Base-by-base conservation (phyloP, 2,113 vertebrate genomes). In the Micromys minutus region DNA sequence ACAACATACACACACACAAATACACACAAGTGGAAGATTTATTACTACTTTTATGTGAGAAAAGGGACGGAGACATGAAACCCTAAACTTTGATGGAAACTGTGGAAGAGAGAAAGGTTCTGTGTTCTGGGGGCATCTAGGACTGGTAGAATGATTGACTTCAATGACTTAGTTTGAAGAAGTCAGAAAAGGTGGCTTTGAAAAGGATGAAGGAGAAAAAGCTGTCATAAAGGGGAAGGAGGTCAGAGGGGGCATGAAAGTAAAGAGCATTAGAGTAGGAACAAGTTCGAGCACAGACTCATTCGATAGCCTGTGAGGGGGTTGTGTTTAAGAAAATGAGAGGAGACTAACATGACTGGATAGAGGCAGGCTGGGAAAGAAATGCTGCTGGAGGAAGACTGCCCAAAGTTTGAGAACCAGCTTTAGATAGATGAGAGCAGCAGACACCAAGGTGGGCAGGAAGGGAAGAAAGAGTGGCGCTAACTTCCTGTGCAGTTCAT, bases 241-340 rank as follows among this genome's bases (percentile, higher is more conserved):
- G n/a, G 61, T 89, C 10, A 39, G 12, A 71, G 22, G 47, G 13
- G n/a, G 8, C 69, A 47, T 87, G 67, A 88, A 87, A 22, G 9
- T 89, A 59, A 83, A 89, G 63, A 72, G 61, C 57, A 50, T 67
- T 29, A n/a, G 26, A 90, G 89, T 74, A 84, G 55, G 74, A 89
- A 34, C 12, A 89, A 93, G 85, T 8, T 1, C 0, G 12, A 10
- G 12, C 1, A 83, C 13, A 63, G 39, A 92, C 55, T 57, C 77
- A 65, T n/a, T 55, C 83, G 92, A 45, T 31, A 87, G 24, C 50
- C 22, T 74, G 67, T 34, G 52, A 80, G 34, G 7, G 3, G 36
- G 22, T 50, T 83, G 24, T 76, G 19, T 74, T 59, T 79, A 50
- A 86, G 42, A 86, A 85, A 75, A 31, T 72, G 29, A 6, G 22